These are phyloP conservation scores for Steinernema carpocapsae DNA, from an alignment of 2,888 invertebrate genomes.

Conservation along the genomic window DNA sequence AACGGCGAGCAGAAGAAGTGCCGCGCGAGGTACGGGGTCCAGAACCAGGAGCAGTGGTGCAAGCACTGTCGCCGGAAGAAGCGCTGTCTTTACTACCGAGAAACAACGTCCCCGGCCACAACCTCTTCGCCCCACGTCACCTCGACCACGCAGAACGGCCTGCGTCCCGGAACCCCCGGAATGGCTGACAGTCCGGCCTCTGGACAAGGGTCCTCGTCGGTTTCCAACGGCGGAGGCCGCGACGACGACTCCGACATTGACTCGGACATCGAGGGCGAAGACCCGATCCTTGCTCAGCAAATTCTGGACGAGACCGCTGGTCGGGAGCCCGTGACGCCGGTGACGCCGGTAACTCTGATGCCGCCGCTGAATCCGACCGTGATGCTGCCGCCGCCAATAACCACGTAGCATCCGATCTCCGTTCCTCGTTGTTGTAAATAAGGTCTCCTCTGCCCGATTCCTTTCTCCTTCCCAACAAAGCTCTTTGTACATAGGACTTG, in stretches of 20 bases:
- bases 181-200: slow-evolving; percentile 31
- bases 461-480: slow-evolving; percentile 28
- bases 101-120: slow-evolving; percentile 1
- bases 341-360: slow-evolving; percentile 7
- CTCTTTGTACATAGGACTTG: slow-evolving; percentile 30
- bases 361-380: neutral
- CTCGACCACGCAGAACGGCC: slow-evolving; percentile 4
- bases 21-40: slow-evolving; percentile 94
- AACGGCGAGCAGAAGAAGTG: slow-evolving; percentile 98
- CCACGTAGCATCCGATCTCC: slow-evolving; percentile 23
- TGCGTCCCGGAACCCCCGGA: neutral
- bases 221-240: slow-evolving; percentile 7
- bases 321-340: slow-evolving; percentile 8
- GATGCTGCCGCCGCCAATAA: slow-evolving; percentile 26
- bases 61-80: slow-evolving; percentile 85
- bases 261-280: slow-evolving; percentile 28
- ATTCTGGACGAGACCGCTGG: slow-evolving; percentile 22
- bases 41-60: slow-evolving; percentile 98
- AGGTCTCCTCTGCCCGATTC: slow-evolving; percentile 33
- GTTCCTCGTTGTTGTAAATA: slow-evolving; percentile 30
- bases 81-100: slow-evolving; percentile 68
- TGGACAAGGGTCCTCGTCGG: slow-evolving; percentile 9
- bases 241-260: slow-evolving; percentile 29
- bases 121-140: slow-evolving; percentile 26
- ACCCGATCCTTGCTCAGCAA: slow-evolving; percentile 20